Evolutionary conservation across 2,888 invertebrate species (phyloP).

Genomic region (Adineta ricciae): DNA sequence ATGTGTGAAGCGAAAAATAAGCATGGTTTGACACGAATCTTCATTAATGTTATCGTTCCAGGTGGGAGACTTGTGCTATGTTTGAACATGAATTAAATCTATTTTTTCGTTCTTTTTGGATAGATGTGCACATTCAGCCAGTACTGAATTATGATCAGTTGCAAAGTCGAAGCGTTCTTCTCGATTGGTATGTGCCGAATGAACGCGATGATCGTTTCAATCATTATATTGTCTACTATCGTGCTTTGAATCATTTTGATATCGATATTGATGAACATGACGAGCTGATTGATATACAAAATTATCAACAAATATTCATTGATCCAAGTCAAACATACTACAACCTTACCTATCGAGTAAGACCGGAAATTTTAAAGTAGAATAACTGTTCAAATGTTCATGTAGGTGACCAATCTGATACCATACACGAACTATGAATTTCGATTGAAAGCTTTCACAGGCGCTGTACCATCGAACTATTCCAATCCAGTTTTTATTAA

Average conservation of each 20-base stretch:
- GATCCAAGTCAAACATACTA: neutral
- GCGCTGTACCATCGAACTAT: neutral
- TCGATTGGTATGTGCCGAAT: neutral
- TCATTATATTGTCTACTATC: constrained; percentile 9
- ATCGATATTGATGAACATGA: neutral
- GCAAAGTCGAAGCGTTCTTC: neutral
- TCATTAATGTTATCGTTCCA: neutral
- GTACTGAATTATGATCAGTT: neutral
- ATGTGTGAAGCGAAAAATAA: constrained; percentile 11
- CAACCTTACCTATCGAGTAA: neutral
- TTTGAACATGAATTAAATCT: too few relatives aligned
- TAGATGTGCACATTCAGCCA: neutral
- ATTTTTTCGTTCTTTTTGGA: neutral
- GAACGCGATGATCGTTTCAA: neutral
- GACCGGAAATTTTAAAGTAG: neutral
- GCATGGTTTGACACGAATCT: neutral
- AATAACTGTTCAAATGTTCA: neutral
- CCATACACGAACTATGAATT: constrained; percentile 14
- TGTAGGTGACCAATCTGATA: neutral
- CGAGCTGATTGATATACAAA: neutral
- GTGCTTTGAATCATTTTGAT: neutral
- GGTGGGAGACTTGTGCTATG: neutral
- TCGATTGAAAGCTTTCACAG: neutral
- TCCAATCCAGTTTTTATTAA: neutral
- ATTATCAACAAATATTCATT: neutral